Evolutionary conservation across 2,888 invertebrate genomes (phyloP).

Genomic region (Mimachlamys varia): DNA sequence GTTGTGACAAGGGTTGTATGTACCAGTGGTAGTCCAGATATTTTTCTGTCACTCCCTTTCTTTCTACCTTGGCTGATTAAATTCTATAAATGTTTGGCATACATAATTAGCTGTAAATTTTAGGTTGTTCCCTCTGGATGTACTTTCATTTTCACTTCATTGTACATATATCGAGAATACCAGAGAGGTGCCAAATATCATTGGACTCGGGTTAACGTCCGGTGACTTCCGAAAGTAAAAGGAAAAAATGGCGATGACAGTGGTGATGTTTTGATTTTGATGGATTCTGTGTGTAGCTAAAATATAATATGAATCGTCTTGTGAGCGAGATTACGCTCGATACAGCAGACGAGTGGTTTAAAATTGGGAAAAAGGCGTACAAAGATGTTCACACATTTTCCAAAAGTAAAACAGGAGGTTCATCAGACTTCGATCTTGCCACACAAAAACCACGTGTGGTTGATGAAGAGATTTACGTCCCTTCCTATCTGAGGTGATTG

Average conservation of each 20-base stretch:
- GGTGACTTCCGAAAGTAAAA: background rate
- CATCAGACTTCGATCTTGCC: conserved; percentile 60
- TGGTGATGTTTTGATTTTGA: conserved; percentile 23
- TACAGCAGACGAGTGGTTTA: conserved; percentile 77
- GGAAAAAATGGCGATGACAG: background rate
- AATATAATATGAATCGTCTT: conserved; percentile 62
- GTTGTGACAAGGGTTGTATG: no score
- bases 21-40: no score
- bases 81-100: no score
- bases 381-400: conserved; percentile 57
- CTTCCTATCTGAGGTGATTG: conserved; percentile 17
- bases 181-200: background rate
- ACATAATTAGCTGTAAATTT: no score
- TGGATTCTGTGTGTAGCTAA: background rate
- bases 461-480: conserved; percentile 15
- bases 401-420: conserved; percentile 63
- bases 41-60: no score
- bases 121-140: background rate
- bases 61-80: no score
- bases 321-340: conserved; percentile 71
- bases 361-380: conserved; percentile 68
- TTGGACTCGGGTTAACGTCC: background rate
- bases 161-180: background rate
- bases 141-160: background rate
- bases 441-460: conserved; percentile 62